Evolutionary conservation across 2,113 vertebrate genomes (phyloP), one percentile per base, ranked within the genome.

Genomic region (Leptodactylus fuscus): DNA sequence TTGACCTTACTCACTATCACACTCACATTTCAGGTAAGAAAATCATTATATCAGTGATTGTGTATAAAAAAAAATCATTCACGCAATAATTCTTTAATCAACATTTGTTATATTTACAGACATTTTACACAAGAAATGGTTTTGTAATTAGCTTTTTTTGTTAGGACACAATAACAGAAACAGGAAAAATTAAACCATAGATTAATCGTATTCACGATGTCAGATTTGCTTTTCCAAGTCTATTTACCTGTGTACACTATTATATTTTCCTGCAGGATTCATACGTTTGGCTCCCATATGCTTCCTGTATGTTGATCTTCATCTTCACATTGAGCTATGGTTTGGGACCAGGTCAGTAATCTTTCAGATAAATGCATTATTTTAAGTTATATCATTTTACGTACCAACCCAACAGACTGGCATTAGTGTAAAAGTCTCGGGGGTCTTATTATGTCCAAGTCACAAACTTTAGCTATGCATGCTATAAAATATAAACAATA

Each of bases 251-350:
- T n/a, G n/a, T n/a, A 15, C 70, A 34, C 24, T 6, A 12, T 15
- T 49, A 3, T 27, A 67, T 87, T 83, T 85, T 78, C 77, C 36
- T 74, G 2, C 46, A 96, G 95, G 89, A 77, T 15, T 49, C 81
- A 0, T 85, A 93, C 55, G 89, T 76, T 16, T 96, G 95, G 96
- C 88, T 96, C 88, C 92, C 94, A 1, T 96, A 96, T 86, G 95
- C 93, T 90, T 95, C 95, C 90, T 93, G 94, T 89, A 89, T 80
- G 12, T 90, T 96, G 12, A 88, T 96, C 89, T 97, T 96, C 81
- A 24, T 90, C 70, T 95, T 91, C 83, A 94, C 96, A 87, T 88
- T 92, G 87, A 91, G 91, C 85, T 96, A 92, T 87, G 90, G 93
- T 16, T 82, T 88, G 82, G 95, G 96, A 53, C 95, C 95, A 88